These are phyloP conservation scores for Montipora cactus DNA, from an alignment of 64 coral and sea anemone genomes.

Conservation along the genomic window DNA sequence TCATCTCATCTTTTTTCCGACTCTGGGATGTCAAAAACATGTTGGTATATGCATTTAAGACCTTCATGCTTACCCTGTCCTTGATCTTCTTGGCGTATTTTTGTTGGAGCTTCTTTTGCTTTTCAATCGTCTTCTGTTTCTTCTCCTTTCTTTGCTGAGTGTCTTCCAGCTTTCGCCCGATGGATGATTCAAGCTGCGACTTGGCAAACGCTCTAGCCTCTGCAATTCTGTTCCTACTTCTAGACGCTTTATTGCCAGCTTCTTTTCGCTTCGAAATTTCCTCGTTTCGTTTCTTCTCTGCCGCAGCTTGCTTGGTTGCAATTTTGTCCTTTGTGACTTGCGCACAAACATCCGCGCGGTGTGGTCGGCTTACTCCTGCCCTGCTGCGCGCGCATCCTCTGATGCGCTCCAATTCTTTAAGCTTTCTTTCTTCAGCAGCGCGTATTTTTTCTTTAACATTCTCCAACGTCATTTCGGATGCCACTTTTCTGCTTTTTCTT, in stretches of 20 bases:
- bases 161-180: background rate
- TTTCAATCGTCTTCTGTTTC: background rate
- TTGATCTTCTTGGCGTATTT: constrained; percentile 13
- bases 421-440: constrained; percentile 39
- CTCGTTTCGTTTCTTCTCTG: background rate
- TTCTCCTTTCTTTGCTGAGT: background rate
- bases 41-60: too few relatives aligned
- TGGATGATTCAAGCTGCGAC: background rate
- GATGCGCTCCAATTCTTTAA: constrained; percentile 15
- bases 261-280: background rate
- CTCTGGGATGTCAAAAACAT: too few relatives aligned
- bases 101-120: constrained; percentile 1
- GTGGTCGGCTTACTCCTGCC: constrained; percentile 5
- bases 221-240: constrained; percentile 7
- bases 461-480: background rate
- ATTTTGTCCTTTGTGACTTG: constrained; percentile 1
- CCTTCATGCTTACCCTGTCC: background rate
- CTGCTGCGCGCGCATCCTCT: constrained; percentile 27
- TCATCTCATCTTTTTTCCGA: background rate
- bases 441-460: constrained; percentile 5
- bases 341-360: background rate
- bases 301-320: constrained; percentile 12
- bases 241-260: background rate
- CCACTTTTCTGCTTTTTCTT: background rate
- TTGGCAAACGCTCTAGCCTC: constrained; percentile 6